Evolutionary conservation across 2,888 invertebrate genomes (phyloP).

Genomic region (Cephus spinipes): DNA sequence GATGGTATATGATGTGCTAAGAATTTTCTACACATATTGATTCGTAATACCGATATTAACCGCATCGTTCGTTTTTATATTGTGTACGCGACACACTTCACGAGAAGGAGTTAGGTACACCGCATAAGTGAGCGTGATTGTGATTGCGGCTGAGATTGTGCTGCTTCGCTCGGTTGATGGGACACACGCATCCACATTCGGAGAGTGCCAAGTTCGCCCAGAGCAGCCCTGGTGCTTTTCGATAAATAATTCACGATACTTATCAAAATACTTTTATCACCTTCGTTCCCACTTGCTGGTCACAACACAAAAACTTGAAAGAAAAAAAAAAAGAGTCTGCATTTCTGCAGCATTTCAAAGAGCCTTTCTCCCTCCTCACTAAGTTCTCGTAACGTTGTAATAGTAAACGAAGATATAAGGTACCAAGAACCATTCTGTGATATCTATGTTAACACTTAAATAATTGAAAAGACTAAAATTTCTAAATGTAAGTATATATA

Average conservation of each 20-base stretch:
- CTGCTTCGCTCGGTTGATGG: conserved; percentile 38
- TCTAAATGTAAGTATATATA: conserved; percentile 66
- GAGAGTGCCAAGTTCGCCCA: conserved; percentile 43
- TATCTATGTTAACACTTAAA: conserved; percentile 70
- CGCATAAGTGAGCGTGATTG: conserved; percentile 40
- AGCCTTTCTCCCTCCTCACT: conserved; percentile 61
- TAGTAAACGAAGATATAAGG: conserved; percentile 62
- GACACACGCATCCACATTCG: conserved; percentile 32
- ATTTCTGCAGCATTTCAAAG: conserved; percentile 57
- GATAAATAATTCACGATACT: conserved; percentile 42
- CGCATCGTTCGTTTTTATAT: conserved; percentile 55
- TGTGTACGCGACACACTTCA: conserved; percentile 27
- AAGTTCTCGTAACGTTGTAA: conserved; percentile 62
- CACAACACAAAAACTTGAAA: conserved; percentile 23
- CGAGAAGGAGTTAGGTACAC: conserved; percentile 30
- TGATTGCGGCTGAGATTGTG: conserved; percentile 49
- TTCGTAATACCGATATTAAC: conserved; percentile 48
- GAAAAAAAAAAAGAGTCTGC: conserved; percentile 32
- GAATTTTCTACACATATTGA: conserved; percentile 57
- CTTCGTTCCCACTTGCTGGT: conserved; percentile 45
- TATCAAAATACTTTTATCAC: conserved; percentile 40
- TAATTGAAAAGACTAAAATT: conserved; percentile 66
- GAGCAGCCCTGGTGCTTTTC: conserved; percentile 44
- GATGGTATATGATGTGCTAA: conserved; percentile 52
- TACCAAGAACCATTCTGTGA: conserved; percentile 75